phyloP scores from a whole-genome alignment of 1,140 invertebrate species.

The Sycophila sp. region DNA sequence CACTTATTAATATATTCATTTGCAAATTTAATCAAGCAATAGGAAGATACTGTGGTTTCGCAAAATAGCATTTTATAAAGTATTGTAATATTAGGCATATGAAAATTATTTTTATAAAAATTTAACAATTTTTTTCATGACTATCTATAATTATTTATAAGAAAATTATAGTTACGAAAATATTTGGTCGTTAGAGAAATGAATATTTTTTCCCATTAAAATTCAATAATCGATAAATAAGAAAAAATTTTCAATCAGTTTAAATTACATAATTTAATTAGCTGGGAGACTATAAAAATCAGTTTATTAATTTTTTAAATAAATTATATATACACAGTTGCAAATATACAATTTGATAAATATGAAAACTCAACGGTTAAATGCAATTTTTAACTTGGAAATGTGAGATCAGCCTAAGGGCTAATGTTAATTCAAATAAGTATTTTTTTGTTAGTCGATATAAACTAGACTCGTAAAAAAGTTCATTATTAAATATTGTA shows the following conservation, averaged over 20 bases:
- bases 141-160: background rate
- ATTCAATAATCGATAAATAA: slow-evolving; percentile 1
- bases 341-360: slow-evolving; percentile 41
- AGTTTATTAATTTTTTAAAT: slow-evolving; percentile 42
- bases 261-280: slow-evolving; percentile 28
- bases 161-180: background rate
- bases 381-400: slow-evolving; percentile 31
- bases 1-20: background rate
- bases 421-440: slow-evolving; percentile 29
- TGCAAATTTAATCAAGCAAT: background rate
- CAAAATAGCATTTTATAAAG: slow-evolving; percentile 20
- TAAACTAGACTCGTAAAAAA: slow-evolving; percentile 21
- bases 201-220: too few relatives aligned
- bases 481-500: slow-evolving; percentile 14
- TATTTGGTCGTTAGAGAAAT: too few relatives aligned
- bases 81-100: background rate
- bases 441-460: slow-evolving; percentile 24
- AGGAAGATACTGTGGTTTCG: slow-evolving; percentile 11
- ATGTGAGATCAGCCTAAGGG: slow-evolving; percentile 27
- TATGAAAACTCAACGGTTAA: slow-evolving; percentile 30
- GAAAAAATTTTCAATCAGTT: background rate
- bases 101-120: background rate
- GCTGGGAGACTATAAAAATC: slow-evolving; percentile 40
- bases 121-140: background rate
- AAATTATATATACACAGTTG: slow-evolving; percentile 46